Evolutionary conservation across 2,888 invertebrate species (phyloP), one percentile per base, ranked within the genome.

Genomic region (Polydesmus complanatus): DNA sequence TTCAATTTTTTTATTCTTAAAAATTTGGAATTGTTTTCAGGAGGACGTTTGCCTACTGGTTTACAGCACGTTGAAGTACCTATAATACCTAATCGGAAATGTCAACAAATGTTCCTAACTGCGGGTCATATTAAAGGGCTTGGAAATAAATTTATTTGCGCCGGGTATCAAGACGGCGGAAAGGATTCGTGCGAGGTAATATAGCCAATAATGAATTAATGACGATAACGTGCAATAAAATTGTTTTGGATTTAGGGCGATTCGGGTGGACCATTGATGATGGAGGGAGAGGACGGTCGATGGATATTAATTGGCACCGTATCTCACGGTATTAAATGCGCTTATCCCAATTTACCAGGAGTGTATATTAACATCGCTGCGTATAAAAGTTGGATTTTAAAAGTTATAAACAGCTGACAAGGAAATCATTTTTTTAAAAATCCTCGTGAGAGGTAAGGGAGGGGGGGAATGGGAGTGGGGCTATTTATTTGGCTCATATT

Each of bases 321-420:
- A 27, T 64, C 64, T 11, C 62, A 64, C 51, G 64, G 64, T 47
- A 64, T 64, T 23, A 64, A 64, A 71, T 93, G 93, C 70, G 92
- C 92, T 0, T 88, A 90, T 2, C 91, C 92, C 0, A 91, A 88
- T 75, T 76, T 92, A 26, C 92, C 92, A 0, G 93, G 93, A 11
- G 91, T 93, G 48, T 93, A 93, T 74, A 93, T 93, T 92, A 79
- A 91, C 67, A 92, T 92, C 64, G 86, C 89, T 0, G 91, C 79
- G 75, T 93, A 90, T 74, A 91, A 90, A 70, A 88, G 90, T 1
- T 93, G 93, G 93, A 79, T 93, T 63, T 84, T 84, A 27, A 56
- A 51, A 8, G 55, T 61, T 19, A 61, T 61, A 25, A 61, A 51
- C 22, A 57, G 56, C 56, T 61, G 61, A 61, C 37, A 37, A 37